phyloP scores from a whole-genome alignment of 2,113 vertebrate species.

The Panurus biarmicus region DNA sequence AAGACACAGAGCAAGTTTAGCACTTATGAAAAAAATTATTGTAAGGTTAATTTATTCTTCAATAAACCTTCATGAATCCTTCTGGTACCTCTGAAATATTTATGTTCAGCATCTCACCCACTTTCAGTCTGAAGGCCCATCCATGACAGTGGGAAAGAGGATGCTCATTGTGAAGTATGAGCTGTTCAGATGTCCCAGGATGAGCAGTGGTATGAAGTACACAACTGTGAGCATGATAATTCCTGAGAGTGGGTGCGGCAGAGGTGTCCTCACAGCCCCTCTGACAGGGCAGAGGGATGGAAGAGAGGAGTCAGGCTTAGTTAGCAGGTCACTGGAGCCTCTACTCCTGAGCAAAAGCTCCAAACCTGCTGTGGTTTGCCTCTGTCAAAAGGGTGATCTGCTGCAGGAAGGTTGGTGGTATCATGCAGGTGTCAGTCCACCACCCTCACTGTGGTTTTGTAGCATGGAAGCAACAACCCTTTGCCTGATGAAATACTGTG shows the following conservation, averaged over 20 bases:
- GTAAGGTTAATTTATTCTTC: not conserved
- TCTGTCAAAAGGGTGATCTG: not conserved
- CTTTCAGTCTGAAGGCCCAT: not conserved
- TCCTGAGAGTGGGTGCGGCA: not conserved
- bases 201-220: not conserved
- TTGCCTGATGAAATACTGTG: not conserved
- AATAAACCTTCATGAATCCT: not conserved
- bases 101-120: not conserved
- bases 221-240: not conserved
- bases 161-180: not conserved
- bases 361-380: not conserved
- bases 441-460: accelerated
- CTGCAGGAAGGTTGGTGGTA: not conserved
- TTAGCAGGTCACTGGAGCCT: not conserved
- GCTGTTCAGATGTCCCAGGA: not conserved
- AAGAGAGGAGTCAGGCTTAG: not conserved
- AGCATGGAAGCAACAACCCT: not conserved
- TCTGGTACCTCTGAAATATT: not conserved
- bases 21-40: not conserved
- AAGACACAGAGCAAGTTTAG: not conserved
- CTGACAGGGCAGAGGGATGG: not conserved
- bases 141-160: not conserved
- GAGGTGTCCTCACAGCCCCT: not conserved
- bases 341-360: not conserved
- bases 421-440: not conserved